Evolutionary conservation across 2,113 vertebrate species (phyloP).

Genomic region (Marmota flaviventris): DNA sequence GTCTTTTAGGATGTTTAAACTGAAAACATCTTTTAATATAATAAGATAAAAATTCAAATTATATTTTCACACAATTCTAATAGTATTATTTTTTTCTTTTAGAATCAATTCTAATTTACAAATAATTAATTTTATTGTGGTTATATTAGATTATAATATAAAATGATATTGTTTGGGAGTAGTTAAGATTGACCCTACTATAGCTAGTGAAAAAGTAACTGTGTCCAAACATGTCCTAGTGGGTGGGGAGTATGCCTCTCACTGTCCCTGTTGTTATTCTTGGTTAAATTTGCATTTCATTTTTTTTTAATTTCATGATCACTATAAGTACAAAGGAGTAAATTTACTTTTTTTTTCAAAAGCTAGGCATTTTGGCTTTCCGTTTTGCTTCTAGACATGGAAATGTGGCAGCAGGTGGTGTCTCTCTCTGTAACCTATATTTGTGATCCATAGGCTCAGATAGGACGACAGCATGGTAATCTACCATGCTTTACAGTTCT

Average conservation of each 20-base stretch:
- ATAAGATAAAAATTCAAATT: not conserved
- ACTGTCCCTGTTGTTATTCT: not conserved
- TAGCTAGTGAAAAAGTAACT: not conserved
- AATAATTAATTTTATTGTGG: not conserved
- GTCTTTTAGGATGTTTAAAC: not conserved
- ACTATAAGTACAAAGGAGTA: not conserved
- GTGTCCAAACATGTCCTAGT: not conserved
- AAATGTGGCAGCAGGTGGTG: not conserved
- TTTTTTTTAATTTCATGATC: not conserved
- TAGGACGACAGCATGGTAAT: not conserved
- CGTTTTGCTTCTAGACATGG: not conserved
- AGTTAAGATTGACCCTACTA: not conserved
- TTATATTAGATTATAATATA: not conserved
- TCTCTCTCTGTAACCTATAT: not conserved
- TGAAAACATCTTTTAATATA: not conserved
- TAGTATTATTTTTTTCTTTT: not conserved
- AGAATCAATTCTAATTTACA: not conserved
- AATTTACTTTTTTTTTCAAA: not conserved
- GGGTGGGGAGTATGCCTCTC: fast-evolving
- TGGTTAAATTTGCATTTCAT: not conserved
- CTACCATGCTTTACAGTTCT: not conserved
- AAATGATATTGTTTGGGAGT: not conserved
- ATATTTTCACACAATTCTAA: not conserved
- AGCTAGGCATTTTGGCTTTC: not conserved
- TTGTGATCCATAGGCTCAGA: not conserved